Percentiles rank a stretch among this genome's conserved stretches.
phyloP scores from a whole-genome alignment of 2,113 vertebrate genomes.

The Gymnorhina tibicen region DNA sequence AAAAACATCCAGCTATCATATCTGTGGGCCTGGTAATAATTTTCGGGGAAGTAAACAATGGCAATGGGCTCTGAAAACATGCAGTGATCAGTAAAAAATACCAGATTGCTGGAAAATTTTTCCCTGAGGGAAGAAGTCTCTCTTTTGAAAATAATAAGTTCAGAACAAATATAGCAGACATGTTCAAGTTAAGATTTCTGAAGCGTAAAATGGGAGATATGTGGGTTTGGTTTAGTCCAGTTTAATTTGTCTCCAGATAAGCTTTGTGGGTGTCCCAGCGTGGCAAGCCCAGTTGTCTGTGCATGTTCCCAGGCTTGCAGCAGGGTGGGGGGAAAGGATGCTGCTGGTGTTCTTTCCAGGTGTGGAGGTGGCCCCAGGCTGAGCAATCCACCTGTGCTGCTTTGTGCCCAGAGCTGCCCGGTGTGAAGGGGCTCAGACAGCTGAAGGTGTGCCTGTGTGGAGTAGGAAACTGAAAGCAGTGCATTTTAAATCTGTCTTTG shows the following conservation, averaged over 20 bases:
- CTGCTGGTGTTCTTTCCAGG: not conserved
- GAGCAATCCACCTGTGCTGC: not conserved
- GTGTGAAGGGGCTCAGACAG: not conserved
- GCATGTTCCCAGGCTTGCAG: accelerated
- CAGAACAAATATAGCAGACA: not conserved
- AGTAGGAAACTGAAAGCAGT: not conserved
- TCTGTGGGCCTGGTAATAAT: conserved; percentile 26
- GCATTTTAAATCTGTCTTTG: not conserved
- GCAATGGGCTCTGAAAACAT: not conserved
- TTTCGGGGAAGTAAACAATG: conserved; percentile 15
- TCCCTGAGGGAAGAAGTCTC: not conserved
- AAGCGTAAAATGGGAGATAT: not conserved
- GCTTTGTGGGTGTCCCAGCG: not conserved
- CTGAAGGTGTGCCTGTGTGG: accelerated
- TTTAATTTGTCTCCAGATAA: not conserved
- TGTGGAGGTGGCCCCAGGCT: too few relatives aligned
- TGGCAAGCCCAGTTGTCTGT: not conserved
- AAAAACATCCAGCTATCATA: not conserved
- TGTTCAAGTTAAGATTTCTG: not conserved
- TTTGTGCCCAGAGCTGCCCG: not conserved
- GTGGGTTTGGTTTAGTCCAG: not conserved
- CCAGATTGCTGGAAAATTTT: not conserved
- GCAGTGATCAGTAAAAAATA: not conserved
- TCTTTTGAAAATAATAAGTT: not conserved
- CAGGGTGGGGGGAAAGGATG: accelerated